Evolutionary conservation across 2,113 vertebrate genomes (phyloP).

Genomic region (Sinocyclocheilus rhinocerous): DNA sequence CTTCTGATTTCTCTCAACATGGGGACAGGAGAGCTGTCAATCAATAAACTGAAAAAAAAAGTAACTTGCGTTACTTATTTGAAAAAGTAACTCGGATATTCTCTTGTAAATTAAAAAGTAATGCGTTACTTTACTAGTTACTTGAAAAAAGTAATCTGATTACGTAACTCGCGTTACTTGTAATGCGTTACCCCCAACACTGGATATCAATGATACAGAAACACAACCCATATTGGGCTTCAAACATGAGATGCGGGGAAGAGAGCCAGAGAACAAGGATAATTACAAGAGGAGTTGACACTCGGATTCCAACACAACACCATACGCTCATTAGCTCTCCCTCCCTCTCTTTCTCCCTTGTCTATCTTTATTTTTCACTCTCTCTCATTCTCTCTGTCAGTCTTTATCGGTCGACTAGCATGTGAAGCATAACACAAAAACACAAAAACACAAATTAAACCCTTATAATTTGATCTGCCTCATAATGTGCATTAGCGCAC

Average conservation of each 20-base stretch:
- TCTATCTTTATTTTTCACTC: conserved; percentile 28
- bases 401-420: conserved; percentile 30
- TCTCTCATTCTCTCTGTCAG: background rate
- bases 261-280: conserved; percentile 21
- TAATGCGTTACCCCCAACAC: too few relatives aligned
- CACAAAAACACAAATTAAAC: conserved; percentile 7
- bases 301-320: background rate
- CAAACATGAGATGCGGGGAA: background rate
- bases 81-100: too few relatives aligned
- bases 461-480: conserved; percentile 23
- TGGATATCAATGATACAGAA: conserved; percentile 1
- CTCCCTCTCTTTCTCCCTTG: conserved; percentile 22
- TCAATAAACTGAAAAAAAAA: too few relatives aligned
- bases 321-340: conserved; percentile 30
- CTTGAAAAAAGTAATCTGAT: too few relatives aligned
- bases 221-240: conserved; percentile 2
- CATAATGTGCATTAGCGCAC: background rate
- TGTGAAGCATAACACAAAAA: conserved; percentile 14
- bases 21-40: too few relatives aligned
- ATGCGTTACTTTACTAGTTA: too few relatives aligned
- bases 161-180: too few relatives aligned
- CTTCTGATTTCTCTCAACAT: too few relatives aligned
- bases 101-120: too few relatives aligned
- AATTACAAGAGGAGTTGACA: conserved; percentile 43
- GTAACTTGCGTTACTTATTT: too few relatives aligned